Base-by-base conservation (phyloP, 2,888 invertebrate genomes). In the Cylindroiulus punctatus region DNA sequence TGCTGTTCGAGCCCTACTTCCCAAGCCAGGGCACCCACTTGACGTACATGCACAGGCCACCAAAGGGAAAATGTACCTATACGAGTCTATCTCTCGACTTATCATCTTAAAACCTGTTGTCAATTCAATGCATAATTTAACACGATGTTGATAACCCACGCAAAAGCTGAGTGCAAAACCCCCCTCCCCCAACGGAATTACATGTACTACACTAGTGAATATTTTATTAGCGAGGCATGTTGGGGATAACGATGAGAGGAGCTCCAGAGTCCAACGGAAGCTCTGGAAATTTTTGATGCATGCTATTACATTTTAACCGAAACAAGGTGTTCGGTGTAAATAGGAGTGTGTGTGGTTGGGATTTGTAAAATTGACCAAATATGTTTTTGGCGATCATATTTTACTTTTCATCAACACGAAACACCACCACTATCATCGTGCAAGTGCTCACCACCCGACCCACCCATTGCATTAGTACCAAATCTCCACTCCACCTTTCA, bases 101-200 rank as follows among this genome's bases (percentile, higher is more conserved):
- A 76, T 76, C 76, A 76, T 76, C 76, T 76, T 76, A 76, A 76
- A 76, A 76, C 76, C 76, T 76, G 76, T 76, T 76, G 76, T 76
- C 76, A 76, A 76, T 30, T 76, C 76, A 76, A 76, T 76, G 76
- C 76, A 76, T 76, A 76, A 76, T 76, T 76, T 76, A 76, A 76
- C 30, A 30, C 30, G 26, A 76, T 76, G 76, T 76, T 76, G 76
- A 76, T 76, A 76, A 76, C 76, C 76, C 76, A 76, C 76, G 76
- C 76, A 30, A 76, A 76, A 76, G 76, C 76, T 76, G 30, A 76
- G 76, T 76, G 76, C 76, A 76, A 30, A 76, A 76, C 30, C 30
- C 65, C 76, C 76, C 76, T 76, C 76, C 76, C 76, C 76, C 76
- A 76, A 10, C 76, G 76, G 76, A 76, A 76, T 76, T 76, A 76